Percentiles rank a stretch among this genome's conserved stretches.
phyloP scores from a whole-genome alignment of 2,797 vertebrate species.

The Aeoliscus strigatus region DNA sequence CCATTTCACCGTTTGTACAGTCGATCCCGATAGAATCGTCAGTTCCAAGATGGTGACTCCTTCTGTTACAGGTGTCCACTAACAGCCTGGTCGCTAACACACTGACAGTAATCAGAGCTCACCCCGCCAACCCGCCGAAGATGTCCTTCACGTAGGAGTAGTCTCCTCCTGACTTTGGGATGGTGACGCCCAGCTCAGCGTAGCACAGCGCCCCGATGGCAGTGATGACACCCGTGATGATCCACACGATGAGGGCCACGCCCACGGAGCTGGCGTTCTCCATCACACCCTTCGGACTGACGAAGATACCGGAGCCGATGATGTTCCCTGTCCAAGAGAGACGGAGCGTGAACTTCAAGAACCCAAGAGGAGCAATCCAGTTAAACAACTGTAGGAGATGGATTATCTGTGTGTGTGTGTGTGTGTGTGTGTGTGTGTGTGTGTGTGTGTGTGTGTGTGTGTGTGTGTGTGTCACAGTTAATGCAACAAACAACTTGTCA shows the following conservation, averaged over 20 bases:
- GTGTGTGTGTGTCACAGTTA: too few relatives aligned
- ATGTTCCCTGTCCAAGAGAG: constrained; percentile 82
- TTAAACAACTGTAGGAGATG: too few relatives aligned
- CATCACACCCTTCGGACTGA: constrained; percentile 90
- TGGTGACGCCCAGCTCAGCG: constrained; percentile 90
- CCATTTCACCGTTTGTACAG: too few relatives aligned
- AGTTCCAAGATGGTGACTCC: not conserved
- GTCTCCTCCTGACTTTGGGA: constrained; percentile 91
- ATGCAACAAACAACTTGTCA: too few relatives aligned
- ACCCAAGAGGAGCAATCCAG: too few relatives aligned
- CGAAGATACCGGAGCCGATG: constrained; percentile 92
- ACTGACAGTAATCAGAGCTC: too few relatives aligned
- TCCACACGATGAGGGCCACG: constrained; percentile 86
- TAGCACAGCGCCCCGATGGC: constrained; percentile 90
- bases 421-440: too few relatives aligned
- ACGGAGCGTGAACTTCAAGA: too few relatives aligned
- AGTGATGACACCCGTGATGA: constrained; percentile 86
- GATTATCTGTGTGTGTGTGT: too few relatives aligned
- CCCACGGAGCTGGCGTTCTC: constrained; percentile 91
- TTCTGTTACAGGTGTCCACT: too few relatives aligned
- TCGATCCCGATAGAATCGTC: too few relatives aligned
- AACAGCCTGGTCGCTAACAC: not conserved
- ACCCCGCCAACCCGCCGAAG: constrained; percentile 91
- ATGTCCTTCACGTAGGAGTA: constrained; percentile 94
- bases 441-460: too few relatives aligned